Base-by-base conservation (phyloP, 64 coral and sea anemone species). In the Montipora sp. region DNA sequence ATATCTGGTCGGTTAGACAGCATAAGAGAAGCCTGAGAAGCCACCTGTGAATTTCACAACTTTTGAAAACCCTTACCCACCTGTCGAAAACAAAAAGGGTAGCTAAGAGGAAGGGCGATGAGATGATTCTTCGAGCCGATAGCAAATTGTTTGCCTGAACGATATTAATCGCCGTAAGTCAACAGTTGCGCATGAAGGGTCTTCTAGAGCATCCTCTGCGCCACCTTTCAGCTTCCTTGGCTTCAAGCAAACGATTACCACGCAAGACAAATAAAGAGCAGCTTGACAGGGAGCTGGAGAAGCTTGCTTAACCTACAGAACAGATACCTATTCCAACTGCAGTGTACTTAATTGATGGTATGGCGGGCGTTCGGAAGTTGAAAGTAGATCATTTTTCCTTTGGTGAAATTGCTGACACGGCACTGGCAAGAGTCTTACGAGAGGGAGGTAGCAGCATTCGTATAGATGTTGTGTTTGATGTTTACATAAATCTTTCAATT, bases 341-440 rank as follows among this genome's bases (percentile, higher is more conserved):
- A 36, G 87, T 87, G 18, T 78, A 78, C 60, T 27, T 93, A 6
- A 78, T 88, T 14, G 92, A 93, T 73, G 92, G 92, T 8, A 93
- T 93, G 92, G 77, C 78, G 45, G 20, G 82, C 46, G 87, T 94
- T 70, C 72, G 89, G 67, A 83, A 89, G 55, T 49, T 94, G 15
- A 23, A 75, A 47, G 93, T 79, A 16, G 87, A 94, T 70, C 70
- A 90, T 5, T 75, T 83, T 14, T 84, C 79, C 73, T 90, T 94
- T 44, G 69, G 51, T 84, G 23, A 77, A 22, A 55, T 81, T 5
- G 0, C 69, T 23, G 5, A 73, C 5, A 5, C 69, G 5, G n/a
- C 21, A 7, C 69, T 73, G n/a, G 21, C 21, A 23, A 5, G 5
- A 5, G 21, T 73, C 7, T 24, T 73, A 8, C 69, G 10, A 23